Base-by-base conservation (phyloP, 2,113 vertebrate genomes). In the Stigmatopora argus region DNA sequence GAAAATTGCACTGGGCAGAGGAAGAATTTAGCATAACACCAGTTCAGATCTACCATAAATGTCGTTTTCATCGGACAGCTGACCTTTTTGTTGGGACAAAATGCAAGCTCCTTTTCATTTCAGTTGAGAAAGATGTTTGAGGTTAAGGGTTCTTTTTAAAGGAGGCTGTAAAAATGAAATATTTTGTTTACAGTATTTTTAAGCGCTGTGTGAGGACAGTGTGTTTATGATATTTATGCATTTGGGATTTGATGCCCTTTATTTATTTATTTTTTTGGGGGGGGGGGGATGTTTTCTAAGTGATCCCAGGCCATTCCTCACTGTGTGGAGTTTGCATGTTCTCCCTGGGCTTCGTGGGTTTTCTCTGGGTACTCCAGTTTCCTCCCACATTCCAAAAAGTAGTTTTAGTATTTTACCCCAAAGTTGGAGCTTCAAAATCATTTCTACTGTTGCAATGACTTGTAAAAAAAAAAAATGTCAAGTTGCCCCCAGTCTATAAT, bases 1-100 rank as follows among this genome's bases (percentile, higher is more conserved):
- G 75, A 83, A 85, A 86, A 80, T 75, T 80, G 71, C 65, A 83
- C 80, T 85, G 82, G 83, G 77, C 73, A 82, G 66, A 71, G 56
- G 34, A 51, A 51, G 65, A 59, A 66, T 35, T 62, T 17, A 65
- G 65, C 23, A 70, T 17, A 65, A 63, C 23, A 70, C 55, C 56
- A 31, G 46, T 53, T 70, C 23, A 21, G 51, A 3, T 31, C 34
- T n/a, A 45, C 11, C 62, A 35, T 31, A 38, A 56, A 66, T 23
- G 62, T 45, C 12, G 67, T 67, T 49, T 55, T 44, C 47, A 64
- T 41, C 58, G 62, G 53, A 51, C 19, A 0, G 62, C 64, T 56
- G 72, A 69, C 65, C 49, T 8, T 35, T 45, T 26, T 31, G 45
- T 61, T n/a, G 66, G 62, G 3, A 46, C 17, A 59, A 56, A 61